A percentile compares a stretch with the other conserved stretches of the same genome.
phyloP scores from a whole-genome alignment of 2,797 vertebrate species.

The Onychomys torridus region DNA sequence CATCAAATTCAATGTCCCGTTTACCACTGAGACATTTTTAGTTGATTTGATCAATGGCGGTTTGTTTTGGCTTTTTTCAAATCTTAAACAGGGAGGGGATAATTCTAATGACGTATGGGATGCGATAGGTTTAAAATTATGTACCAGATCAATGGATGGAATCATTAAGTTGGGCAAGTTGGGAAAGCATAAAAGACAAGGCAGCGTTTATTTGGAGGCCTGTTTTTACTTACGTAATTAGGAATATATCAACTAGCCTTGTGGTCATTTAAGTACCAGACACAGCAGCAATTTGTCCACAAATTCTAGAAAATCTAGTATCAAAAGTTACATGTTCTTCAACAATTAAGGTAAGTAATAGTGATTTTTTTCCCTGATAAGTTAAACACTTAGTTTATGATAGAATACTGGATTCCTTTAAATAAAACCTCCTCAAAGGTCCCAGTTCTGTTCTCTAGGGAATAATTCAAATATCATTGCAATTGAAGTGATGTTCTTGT shows the following conservation, averaged over 20 bases:
- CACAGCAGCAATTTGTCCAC: background rate
- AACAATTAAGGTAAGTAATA: background rate
- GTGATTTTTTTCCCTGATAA: background rate
- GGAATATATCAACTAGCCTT: background rate
- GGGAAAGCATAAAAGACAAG: constrained; percentile 20
- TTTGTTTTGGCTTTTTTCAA: background rate
- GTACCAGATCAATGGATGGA: background rate
- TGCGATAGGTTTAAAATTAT: background rate
- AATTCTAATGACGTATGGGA: background rate
- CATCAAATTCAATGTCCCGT: constrained; percentile 5
- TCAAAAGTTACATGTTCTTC: constrained; percentile 41
- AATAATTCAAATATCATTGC: background rate
- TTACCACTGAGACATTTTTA: background rate
- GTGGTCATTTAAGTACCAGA: background rate
- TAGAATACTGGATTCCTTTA: background rate
- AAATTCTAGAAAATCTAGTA: constrained; percentile 53
- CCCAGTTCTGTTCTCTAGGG: background rate
- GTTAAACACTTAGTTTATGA: constrained; percentile 46
- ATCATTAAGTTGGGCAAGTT: background rate
- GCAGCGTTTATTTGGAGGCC: background rate
- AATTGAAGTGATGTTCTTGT: background rate
- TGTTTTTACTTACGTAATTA: constrained; percentile 44
- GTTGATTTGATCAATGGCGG: background rate
- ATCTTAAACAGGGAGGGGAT: background rate
- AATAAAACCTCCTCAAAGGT: background rate